Base-by-base conservation (phyloP, 2,797 vertebrate species). In the Lemur catta region DNA sequence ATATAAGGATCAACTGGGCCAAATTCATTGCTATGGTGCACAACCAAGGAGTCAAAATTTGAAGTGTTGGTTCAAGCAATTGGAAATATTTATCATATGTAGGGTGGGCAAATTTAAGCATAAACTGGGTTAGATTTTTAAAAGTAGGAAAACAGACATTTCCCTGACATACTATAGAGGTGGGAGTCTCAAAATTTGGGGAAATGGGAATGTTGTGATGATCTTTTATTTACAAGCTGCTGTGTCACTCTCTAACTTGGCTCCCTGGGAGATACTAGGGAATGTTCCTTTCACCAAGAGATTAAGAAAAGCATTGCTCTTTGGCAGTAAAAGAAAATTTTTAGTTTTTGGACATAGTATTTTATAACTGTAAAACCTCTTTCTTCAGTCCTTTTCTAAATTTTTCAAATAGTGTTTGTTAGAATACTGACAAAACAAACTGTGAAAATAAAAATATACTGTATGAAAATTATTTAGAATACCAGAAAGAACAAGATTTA, bases 321-420 rank as follows among this genome's bases (percentile, higher is more conserved):
- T 93, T 0, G 4, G 76, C n/a, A 75, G 46, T 63, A 50, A 65
- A 81, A 71, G 50, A 38, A 74, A 30, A 41, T 17, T 79, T 91
- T 82, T 30, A 71, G 33, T 28, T 89, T 92, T 91, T 65, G 52
- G 91, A 22, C 28, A 48, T 71, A 92, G 26, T 61, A 48, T 79
- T 84, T 94, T 82, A 50, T 59, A 67, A 30, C 38, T 59, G 3
- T 78, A 81, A 86, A 81, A 67, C 26, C 67, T 52, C 15, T 61
- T 87, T 79, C 33, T 43, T 81, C 9, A 89, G 35, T 59, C 43
- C 30, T 96, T 76, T 55, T 87, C 3, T 57, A 89, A 82, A 30
- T n/a, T 92, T 84, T 90, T 95, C 89, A 90, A 89, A 85, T 30
- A 61, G 17, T 7, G 13, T 90, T 92, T 92, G 35, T 67, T 87